A percentile compares a stretch with the other conserved stretches of the same genome.
These are phyloP conservation scores for Netelia virgata DNA, from an alignment of 2,888 invertebrate species.

Conservation along the genomic window DNA sequence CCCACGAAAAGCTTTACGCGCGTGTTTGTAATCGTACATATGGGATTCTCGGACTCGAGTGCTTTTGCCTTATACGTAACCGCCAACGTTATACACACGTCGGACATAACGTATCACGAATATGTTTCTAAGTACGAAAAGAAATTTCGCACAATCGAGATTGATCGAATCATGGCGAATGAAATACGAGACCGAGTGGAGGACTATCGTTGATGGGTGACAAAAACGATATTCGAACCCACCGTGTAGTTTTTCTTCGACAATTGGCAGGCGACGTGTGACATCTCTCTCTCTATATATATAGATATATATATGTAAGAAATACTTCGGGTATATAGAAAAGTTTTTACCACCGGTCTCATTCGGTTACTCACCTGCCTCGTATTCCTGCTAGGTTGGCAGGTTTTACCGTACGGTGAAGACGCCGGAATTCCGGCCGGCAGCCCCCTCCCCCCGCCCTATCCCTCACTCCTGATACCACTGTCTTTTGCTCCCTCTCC, in stretches of 20 bases:
- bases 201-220: not conserved
- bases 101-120: no score
- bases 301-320: slow-evolving; percentile 29
- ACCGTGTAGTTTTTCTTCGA: not conserved
- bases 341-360: slow-evolving; percentile 44
- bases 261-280: not conserved
- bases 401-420: slow-evolving; percentile 57
- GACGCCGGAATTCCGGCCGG: slow-evolving; percentile 59
- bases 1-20: not conserved
- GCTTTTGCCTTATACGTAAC: not conserved
- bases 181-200: not conserved
- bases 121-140: not conserved
- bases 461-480: slow-evolving; percentile 41
- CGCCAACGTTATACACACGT: not conserved
- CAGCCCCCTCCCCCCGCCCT: slow-evolving; percentile 33
- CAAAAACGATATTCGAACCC: not conserved
- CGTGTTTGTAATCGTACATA: not conserved
- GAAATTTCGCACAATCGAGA: not conserved
- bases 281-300: no score
- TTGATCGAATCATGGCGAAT: not conserved
- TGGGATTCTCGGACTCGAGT: not conserved
- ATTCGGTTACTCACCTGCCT: slow-evolving; percentile 64
- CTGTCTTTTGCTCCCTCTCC: no score
- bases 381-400: slow-evolving; percentile 37
- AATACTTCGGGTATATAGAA: slow-evolving; percentile 50